Evolutionary conservation across 2,888 invertebrate genomes (phyloP), one percentile per base, ranked within the genome.

Genomic region (Callinectes sapidus): DNA sequence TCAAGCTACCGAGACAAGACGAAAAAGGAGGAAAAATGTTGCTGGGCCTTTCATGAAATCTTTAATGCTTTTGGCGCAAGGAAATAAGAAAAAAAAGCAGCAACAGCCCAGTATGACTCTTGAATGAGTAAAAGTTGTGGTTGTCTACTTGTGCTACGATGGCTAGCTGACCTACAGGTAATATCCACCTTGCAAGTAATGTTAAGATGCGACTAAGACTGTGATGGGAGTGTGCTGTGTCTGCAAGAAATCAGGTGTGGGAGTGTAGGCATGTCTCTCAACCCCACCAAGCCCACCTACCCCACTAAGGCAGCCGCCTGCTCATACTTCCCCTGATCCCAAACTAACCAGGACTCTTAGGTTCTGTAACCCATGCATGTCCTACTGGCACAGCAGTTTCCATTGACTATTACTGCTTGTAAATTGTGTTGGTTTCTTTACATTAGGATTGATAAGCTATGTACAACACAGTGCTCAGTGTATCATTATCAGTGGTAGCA

Each of bases 1-100:
- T 81, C 81, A 81, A 81, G 81, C 81, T 81, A 81, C 81, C 81
- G 35, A 81, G 81, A 81, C 32, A 81, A 81, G 81, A 35, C 32
- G 16, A 81, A 81, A 81, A 81, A 81, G 35, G 35, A 35, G 35
- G 81, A 16, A 23, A 35, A 81, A 81, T 81, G 81, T 13, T 35
- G 81, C 81, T 81, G 81, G 81, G 35, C 81, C 81, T 8, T 81
- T 35, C 81, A 35, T 35, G 16, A 81, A 81, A 32, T 81, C 18
- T 81, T 35, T 18, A 32, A n/a, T 35, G 16, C 10, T 81, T 32
- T 32, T 81, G 35, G 35, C 81, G 81, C 81, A 81, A 35, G 3
- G 18, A 81, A 32, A 81, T 3, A 77, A 61, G 23, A 16, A 81
- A 14, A 81, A 16, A 81, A 81, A 35, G 81, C 81, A 14, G 35